Evolutionary conservation across 2,113 vertebrate species (phyloP), one percentile per base, ranked within the genome.

Genomic region (Siphamia tubifer): DNA sequence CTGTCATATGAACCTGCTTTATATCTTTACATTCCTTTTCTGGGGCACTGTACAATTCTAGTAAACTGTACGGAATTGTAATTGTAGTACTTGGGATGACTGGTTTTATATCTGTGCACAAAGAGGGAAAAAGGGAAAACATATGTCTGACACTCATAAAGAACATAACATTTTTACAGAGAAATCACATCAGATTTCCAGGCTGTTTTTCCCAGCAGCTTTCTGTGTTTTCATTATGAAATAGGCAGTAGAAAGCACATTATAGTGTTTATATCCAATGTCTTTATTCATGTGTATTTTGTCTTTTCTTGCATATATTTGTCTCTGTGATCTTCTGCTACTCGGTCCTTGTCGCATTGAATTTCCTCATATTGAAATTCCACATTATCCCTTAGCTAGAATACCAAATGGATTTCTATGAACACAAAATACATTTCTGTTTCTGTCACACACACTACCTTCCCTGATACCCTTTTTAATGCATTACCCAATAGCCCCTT

Each of bases 321-420:
- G 21, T 5, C 8, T 63, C 42, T 30, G 47, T 45, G 20, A 43
- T 78, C 51, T 53, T 68, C 34, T 19, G 21, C 44, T 4, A 4
- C 8, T 30, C 36, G 76, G 38, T 12, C 36, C 57, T 48, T 74
- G 80, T 84, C 55, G 60, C 68, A 55, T 69, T 78, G 44, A 61
- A 74, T 85, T 82, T 79, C 19, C 45, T 51, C 12, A 19, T 65
- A 76, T 82, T 82, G 73, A 79, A 60, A 79, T 82, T 81, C 30
- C 65, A 63, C 48, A 65, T 74, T 67, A 63, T 56, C 62, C 56
- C 49, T 68, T 70, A 57, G 54, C 58, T 51, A 17, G 23, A 65
- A 77, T n/a, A 74, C 51, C 53, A 67, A 74, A 72, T 75, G 47
- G 57, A 79, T 81, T 82, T 74, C 65, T 53, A 66, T 77, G 58